Evolutionary conservation across 1,140 invertebrate species (phyloP).

Genomic region (Halictus rubicundus): DNA sequence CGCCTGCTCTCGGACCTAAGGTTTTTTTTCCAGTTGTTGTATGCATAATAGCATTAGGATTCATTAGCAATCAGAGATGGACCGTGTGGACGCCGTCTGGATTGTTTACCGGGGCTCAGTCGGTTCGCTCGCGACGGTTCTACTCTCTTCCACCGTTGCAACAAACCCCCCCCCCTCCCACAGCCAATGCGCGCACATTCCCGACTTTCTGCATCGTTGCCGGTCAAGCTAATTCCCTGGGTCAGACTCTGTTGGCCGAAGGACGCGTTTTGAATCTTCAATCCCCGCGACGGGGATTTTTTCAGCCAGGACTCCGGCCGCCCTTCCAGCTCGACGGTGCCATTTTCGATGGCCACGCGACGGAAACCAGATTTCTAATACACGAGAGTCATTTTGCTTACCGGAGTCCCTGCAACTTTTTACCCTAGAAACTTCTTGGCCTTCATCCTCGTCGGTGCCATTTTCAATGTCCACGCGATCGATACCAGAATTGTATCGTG

Average conservation of each 20-base stretch:
- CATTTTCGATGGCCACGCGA: too few relatives aligned
- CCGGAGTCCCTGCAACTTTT: too few relatives aligned
- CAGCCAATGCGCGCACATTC: conserved; percentile 12
- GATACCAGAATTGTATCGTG: too few relatives aligned
- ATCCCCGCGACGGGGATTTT: background rate
- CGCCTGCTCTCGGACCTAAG: conserved; percentile 67
- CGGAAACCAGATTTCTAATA: too few relatives aligned
- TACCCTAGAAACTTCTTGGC: too few relatives aligned
- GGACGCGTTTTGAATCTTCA: conserved; percentile 2
- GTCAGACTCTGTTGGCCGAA: background rate
- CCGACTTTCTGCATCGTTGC: conserved; percentile 30
- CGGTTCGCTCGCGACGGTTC: conserved; percentile 44
- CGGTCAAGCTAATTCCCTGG: conserved; percentile 9
- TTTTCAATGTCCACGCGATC: too few relatives aligned
- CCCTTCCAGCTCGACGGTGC: too few relatives aligned
- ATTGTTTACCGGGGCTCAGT: conserved; percentile 75
- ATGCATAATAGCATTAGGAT: conserved; percentile 80
- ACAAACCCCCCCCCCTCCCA: background rate
- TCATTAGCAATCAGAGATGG: conserved; percentile 82
- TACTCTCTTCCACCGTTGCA: conserved; percentile 53
- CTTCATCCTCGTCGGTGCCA: too few relatives aligned
- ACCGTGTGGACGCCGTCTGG: conserved; percentile 63
- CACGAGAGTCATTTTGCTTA: too few relatives aligned
- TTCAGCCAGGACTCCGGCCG: too few relatives aligned
- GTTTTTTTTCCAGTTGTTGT: conserved; percentile 76